These are phyloP conservation scores for Odontamblyopus lacepedii DNA, from an alignment of 2,797 vertebrate species.

Conservation along the genomic window DNA sequence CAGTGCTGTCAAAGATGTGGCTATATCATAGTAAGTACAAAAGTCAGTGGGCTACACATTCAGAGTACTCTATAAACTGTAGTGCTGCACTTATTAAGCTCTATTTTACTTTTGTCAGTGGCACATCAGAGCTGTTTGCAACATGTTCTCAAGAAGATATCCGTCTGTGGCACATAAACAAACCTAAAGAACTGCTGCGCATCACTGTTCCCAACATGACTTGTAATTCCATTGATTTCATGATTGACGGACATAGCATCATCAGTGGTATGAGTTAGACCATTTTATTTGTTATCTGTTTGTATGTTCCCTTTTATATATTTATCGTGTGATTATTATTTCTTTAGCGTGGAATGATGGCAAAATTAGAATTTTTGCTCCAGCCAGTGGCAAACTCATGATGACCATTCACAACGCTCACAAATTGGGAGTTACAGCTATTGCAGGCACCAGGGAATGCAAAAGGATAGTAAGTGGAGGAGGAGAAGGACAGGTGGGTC, in stretches of 20 bases:
- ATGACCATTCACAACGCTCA: slow-evolving; percentile 81
- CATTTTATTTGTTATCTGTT: background rate
- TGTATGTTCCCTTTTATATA: background rate
- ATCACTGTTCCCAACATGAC: slow-evolving; percentile 85
- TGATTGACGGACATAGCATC: slow-evolving; percentile 85
- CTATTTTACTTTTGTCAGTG: slow-evolving; percentile 67
- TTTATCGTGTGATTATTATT: too few relatives aligned
- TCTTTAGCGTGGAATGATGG: slow-evolving; percentile 86
- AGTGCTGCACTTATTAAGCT: background rate
- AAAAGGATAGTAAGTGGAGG: slow-evolving; percentile 87
- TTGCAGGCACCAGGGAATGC: slow-evolving; percentile 81
- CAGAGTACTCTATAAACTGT: background rate
- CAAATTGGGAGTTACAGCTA: slow-evolving; percentile 82
- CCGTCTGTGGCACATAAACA: slow-evolving; percentile 84
- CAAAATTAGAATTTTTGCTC: slow-evolving; percentile 84
- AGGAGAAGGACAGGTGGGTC: slow-evolving; percentile 86
- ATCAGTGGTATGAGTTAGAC: slow-evolving; percentile 81
- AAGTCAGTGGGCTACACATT: background rate
- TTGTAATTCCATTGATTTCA: slow-evolving; percentile 84
- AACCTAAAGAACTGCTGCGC: slow-evolving; percentile 83
- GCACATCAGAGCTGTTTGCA: slow-evolving; percentile 84
- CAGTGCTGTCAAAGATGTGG: slow-evolving; percentile 77
- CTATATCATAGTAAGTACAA: slow-evolving; percentile 85
- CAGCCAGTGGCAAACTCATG: slow-evolving; percentile 80
- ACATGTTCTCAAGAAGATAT: slow-evolving; percentile 88